Percentiles rank a stretch among this genome's conserved stretches.
Conservation (phyloP, 2,888 invertebrate genomes). For the Eristalis tenax region DNA sequence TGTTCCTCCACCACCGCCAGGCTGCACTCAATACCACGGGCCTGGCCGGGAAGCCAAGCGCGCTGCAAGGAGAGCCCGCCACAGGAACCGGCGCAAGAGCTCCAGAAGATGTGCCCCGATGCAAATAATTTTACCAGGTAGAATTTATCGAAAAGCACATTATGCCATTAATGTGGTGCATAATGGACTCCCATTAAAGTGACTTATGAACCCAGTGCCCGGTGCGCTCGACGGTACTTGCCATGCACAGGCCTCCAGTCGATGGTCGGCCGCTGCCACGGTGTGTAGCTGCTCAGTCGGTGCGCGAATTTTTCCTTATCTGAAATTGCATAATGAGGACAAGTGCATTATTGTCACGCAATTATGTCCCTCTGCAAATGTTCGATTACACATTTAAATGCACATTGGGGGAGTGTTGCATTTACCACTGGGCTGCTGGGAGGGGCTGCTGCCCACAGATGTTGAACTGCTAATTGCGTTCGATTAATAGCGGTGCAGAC, state of each 20-base stretch:
- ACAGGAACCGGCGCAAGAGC: not conserved
- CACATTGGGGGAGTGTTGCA: conserved; percentile 48
- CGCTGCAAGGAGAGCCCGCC: no score
- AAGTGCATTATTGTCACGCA: conserved; percentile 70
- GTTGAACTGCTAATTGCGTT: conserved; percentile 48
- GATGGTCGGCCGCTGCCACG: no score
- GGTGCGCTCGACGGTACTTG: conserved; percentile 29
- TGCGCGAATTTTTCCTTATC: conserved; percentile 62
- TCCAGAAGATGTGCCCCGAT: conserved; percentile 20
- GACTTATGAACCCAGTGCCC: conserved; percentile 56
- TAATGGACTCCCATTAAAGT: conserved; percentile 70
- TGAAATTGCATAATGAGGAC: conserved; percentile 65
- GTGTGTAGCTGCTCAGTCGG: not conserved
- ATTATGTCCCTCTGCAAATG: conserved; percentile 61
- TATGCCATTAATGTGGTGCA: conserved; percentile 66
- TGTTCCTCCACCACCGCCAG: not conserved
- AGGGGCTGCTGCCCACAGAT: not conserved
- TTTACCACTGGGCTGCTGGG: not conserved
- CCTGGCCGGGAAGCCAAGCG: not conserved
- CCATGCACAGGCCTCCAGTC: not conserved
- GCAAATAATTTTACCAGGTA: conserved; percentile 65
- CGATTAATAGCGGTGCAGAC: conserved; percentile 44
- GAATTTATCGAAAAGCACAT: conserved; percentile 70
- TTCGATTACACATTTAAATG: conserved; percentile 63
- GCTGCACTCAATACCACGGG: conserved; percentile 17